Evolutionary conservation across 2,797 vertebrate species (phyloP).

Genomic region (Neopelma chrysocephalum): DNA sequence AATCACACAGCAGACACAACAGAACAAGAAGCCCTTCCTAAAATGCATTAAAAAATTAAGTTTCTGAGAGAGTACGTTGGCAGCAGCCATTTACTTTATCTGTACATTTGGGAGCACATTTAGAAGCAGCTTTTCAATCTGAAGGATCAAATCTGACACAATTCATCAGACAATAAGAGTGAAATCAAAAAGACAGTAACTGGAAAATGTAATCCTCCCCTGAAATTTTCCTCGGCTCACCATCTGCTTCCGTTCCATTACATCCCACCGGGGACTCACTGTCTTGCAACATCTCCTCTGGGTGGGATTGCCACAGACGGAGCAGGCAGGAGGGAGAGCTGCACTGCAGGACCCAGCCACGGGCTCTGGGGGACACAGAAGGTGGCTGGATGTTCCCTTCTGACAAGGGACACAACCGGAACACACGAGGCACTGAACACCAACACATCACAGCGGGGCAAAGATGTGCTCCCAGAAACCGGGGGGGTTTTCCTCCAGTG

Average conservation of each 20-base stretch:
- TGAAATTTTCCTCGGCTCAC: constrained; percentile 56
- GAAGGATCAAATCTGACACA: constrained; percentile 63
- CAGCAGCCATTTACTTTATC: constrained; percentile 44
- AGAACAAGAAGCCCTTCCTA: background rate
- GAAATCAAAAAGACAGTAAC: constrained; percentile 68
- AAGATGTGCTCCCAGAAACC: background rate
- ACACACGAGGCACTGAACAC: background rate
- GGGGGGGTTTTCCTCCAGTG: background rate
- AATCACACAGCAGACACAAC: background rate
- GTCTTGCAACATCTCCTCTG: constrained; percentile 40
- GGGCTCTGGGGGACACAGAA: background rate
- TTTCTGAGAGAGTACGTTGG: constrained; percentile 11
- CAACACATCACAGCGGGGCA: fast-evolving
- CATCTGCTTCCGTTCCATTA: constrained; percentile 61
- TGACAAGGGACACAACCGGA: background rate
- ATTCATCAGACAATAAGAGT: constrained; percentile 63
- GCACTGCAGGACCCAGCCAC: background rate
- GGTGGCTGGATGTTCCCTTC: background rate
- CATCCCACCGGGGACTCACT: constrained; percentile 54
- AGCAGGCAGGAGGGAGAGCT: background rate
- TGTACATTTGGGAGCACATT: constrained; percentile 36
- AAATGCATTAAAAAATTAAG: constrained; percentile 37
- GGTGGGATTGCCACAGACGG: constrained; percentile 4
- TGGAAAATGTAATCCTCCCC: constrained; percentile 64
- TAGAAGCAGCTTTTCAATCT: constrained; percentile 53